Percentiles rank a stretch among this genome's conserved stretches.
These are phyloP conservation scores for Acrocyrtus sp. DNA, from an alignment of 2,888 invertebrate species.

Conservation along the genomic window DNA sequence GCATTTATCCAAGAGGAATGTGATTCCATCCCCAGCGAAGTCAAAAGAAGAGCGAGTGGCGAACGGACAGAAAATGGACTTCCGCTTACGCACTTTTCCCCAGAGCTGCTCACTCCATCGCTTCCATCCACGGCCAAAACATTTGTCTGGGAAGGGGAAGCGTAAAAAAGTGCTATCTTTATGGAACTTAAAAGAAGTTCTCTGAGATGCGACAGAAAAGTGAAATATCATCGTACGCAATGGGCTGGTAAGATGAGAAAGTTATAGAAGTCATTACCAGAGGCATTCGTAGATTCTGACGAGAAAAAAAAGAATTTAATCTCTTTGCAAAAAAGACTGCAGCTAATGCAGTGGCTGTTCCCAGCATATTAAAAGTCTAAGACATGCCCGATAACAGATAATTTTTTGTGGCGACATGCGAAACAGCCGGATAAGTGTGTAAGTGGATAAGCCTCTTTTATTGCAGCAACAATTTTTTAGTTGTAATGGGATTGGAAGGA, in stretches of 20 bases:
- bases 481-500: no score
- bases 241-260: conserved; percentile 17
- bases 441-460: neutral
- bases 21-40: neutral
- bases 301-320: neutral
- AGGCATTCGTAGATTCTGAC: neutral
- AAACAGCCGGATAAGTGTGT: neutral
- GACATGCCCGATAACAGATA: neutral
- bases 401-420: neutral
- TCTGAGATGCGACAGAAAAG: neutral
- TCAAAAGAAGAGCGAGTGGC: neutral
- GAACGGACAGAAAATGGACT: no score
- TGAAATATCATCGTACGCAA: conserved; percentile 6
- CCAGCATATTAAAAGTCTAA: neutral
- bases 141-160: neutral
- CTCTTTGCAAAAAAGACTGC: no score
- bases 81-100: neutral
- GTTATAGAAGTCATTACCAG: conserved; percentile 15
- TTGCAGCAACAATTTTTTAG: no score
- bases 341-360: no score
- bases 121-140: neutral
- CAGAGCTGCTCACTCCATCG: neutral
- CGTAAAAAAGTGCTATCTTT: neutral
- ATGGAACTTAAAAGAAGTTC: neutral
- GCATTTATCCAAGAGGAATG: no score